Base-by-base conservation (phyloP, 2,888 invertebrate genomes). In the Syrphus vitripennis region DNA sequence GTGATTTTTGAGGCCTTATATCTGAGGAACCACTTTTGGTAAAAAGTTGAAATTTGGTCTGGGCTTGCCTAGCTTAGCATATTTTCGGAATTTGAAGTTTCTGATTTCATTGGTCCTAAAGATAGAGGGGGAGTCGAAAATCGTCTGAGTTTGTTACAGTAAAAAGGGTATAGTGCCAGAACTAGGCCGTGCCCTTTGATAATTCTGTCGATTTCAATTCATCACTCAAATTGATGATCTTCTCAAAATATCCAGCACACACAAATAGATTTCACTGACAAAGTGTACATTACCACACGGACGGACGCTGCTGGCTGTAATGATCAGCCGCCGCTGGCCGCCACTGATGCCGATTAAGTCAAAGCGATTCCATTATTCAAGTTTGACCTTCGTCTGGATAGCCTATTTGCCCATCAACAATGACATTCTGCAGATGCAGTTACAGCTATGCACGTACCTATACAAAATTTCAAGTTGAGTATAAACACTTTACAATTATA, bases 401-500 rank as follows among this genome's bases (percentile, higher is more conserved):
- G 10, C 21, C 24, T 61, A 40, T 29, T 14, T 37, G 50, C 53
- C 61, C 45, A 45, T 69, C 67, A 53, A 19, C 29, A 24, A 3
- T 21, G 42, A 71, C 70, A 71, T 2, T 53, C 29, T 53, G 61
- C 65, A 72, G 71, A 71, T 79, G 71, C 63, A 40, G 31, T 53
- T n/a, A 61, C 63, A 72, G 26, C 55, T 31, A 71, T 65, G 53
- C n/a, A 55, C 16, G 55, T 31, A 45, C 61, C n/a, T n/a, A n/a
- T n/a, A n/a, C 29, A 26, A 40, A 55, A 71, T 42, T 78, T 78
- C 63, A 78, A 78, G 71, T 71, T 71, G 63, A 71, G 34, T 48
- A 48, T 59, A 59, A 63, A 70, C 31, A 63, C 40, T 48, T 37
- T 3, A 24, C 14, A n/a, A n/a, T 24, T 26, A 53, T 26, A 53